Percentiles rank a stretch among this genome's conserved stretches.
Conservation (phyloP, 2,797 vertebrate genomes). For the Tenualosa ilisha region DNA sequence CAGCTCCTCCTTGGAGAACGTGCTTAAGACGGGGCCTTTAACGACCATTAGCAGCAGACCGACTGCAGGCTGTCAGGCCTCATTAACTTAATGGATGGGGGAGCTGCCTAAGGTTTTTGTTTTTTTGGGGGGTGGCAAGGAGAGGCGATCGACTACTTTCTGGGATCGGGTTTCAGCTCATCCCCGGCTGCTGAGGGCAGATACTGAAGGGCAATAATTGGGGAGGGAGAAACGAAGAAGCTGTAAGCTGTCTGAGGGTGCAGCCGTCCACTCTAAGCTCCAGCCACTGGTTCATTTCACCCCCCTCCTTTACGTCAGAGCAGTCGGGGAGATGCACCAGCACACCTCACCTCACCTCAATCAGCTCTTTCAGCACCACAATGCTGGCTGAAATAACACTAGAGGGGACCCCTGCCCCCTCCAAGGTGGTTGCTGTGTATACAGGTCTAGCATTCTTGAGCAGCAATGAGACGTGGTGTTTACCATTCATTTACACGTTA, state of each 20-base stretch:
- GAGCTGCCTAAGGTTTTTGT: background rate
- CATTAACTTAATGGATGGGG: slow-evolving; percentile 52
- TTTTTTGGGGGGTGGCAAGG: background rate
- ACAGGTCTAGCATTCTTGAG: slow-evolving; percentile 13
- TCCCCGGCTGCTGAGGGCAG: background rate
- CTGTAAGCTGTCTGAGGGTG: background rate
- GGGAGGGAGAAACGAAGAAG: background rate
- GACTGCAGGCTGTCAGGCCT: slow-evolving; percentile 57
- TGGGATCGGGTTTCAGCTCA: slow-evolving; percentile 45
- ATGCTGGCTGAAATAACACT: background rate
- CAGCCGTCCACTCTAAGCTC: background rate
- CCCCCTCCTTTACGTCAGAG: background rate
- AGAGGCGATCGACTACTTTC: slow-evolving; percentile 33
- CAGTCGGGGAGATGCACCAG: background rate
- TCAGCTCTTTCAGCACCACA: background rate
- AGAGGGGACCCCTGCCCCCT: background rate
- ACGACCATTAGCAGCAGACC: slow-evolving; percentile 33
- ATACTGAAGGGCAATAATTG: background rate
- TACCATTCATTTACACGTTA: background rate
- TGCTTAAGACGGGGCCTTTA: slow-evolving; percentile 13
- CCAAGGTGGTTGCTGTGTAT: background rate
- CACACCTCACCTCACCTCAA: background rate
- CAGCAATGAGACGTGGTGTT: slow-evolving; percentile 21
- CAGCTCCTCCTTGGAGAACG: slow-evolving; percentile 1
- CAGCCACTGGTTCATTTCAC: background rate